Evolutionary conservation across 2,888 invertebrate species (phyloP).

Genomic region (Drosophila meridiana): DNA sequence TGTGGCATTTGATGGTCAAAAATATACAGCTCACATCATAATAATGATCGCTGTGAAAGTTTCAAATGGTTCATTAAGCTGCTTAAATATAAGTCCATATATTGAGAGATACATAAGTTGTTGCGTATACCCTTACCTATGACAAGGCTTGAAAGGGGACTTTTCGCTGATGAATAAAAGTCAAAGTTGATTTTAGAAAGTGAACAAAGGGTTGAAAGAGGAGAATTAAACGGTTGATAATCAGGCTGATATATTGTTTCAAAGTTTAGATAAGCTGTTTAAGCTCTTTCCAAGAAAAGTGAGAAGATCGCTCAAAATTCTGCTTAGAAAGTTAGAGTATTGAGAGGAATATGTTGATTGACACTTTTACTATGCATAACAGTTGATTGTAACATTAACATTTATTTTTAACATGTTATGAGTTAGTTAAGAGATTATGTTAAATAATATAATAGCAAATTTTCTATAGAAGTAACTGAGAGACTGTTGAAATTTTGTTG

Average conservation of each 20-base stretch:
- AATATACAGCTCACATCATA: constrained; percentile 73
- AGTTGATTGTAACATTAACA: neutral
- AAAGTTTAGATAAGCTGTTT: neutral
- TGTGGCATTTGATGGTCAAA: constrained; percentile 70
- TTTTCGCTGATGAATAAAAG: constrained; percentile 9
- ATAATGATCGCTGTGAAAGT: constrained; percentile 79
- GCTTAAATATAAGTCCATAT: constrained; percentile 65
- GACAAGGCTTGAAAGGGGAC: constrained; percentile 23
- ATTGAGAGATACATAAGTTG: constrained; percentile 22
- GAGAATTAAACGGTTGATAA: neutral
- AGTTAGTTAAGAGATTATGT: too few species aligned
- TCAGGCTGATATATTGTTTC: neutral
- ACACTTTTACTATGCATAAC: neutral
- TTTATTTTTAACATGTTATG: neutral
- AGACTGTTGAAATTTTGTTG: too few species aligned
- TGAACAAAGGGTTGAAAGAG: neutral
- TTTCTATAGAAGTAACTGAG: too few species aligned
- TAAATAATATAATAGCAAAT: too few species aligned
- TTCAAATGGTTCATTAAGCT: constrained; percentile 75
- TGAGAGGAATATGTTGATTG: neutral
- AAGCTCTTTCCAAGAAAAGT: neutral
- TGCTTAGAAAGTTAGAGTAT: neutral
- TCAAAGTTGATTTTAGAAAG: neutral
- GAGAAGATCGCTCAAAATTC: neutral
- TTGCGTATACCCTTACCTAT: constrained; percentile 26